Conservation (phyloP, 1,140 invertebrate genomes). For the Acyrthosiphon pisum region DNA sequence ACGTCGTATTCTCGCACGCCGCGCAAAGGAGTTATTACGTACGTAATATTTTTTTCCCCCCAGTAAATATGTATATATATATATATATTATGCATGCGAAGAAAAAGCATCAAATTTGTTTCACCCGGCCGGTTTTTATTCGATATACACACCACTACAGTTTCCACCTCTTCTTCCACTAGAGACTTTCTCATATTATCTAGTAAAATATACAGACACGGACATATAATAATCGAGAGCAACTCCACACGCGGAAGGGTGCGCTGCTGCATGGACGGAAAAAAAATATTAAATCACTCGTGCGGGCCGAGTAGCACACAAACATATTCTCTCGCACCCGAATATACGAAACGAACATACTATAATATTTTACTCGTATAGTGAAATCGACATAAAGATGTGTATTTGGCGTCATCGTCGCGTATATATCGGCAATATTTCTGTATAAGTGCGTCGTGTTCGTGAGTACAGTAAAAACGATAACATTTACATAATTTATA, state of each 20-base stretch:
- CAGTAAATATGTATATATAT: neutral
- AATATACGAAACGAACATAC: neutral
- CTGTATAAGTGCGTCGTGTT: neutral
- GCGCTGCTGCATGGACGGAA: neutral
- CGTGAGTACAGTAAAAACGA: neutral
- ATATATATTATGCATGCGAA: too few relatives aligned
- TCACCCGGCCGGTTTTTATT: slow-evolving; percentile 51
- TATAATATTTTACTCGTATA: neutral
- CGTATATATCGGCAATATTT: neutral
- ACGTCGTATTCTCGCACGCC: slow-evolving; percentile 21
- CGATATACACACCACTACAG: slow-evolving; percentile 25
- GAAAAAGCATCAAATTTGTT: slow-evolving; percentile 51
- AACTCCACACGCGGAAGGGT: neutral
- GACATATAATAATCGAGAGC: neutral
- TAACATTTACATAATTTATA: slow-evolving; percentile 53
- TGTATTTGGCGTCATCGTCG: slow-evolving; percentile 43
- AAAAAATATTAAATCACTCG: slow-evolving; percentile 48
- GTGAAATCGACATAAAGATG: neutral
- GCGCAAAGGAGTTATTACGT: slow-evolving; percentile 45
- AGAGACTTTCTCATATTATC: slow-evolving; percentile 22
- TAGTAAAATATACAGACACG: slow-evolving; percentile 23
- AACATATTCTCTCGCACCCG: slow-evolving; percentile 33
- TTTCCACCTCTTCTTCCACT: neutral
- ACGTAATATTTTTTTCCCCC: slow-evolving; percentile 26
- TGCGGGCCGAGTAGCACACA: neutral